phyloP scores from a whole-genome alignment of 2,888 invertebrate species.

The Bedellia somnulentella region DNA sequence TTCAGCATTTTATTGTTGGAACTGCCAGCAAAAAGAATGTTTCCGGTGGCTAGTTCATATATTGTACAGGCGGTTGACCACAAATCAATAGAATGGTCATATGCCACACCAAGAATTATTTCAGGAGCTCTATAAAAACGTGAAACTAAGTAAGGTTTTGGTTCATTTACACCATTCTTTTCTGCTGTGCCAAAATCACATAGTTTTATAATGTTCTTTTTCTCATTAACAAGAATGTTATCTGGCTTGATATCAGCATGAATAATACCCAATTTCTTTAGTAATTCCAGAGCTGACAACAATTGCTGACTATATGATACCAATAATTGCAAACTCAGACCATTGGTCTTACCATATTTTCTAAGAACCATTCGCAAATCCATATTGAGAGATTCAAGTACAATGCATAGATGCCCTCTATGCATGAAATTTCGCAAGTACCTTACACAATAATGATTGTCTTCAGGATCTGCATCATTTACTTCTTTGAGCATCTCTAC shows the following conservation, averaged over 20 bases:
- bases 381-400: constrained; percentile 95
- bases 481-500: constrained; percentile 88
- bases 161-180: constrained; percentile 90
- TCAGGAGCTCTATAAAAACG: constrained; percentile 98
- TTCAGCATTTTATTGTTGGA: constrained; percentile 99
- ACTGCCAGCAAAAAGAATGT: constrained; percentile 95
- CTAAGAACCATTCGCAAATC: constrained; percentile 87
- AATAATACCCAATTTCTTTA: constrained; percentile 92
- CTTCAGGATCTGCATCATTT: constrained; percentile 94
- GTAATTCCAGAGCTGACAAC: constrained; percentile 85
- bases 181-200: constrained; percentile 99
- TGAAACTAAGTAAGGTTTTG: constrained; percentile 97
- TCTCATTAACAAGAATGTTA: constrained; percentile 97
- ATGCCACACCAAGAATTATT: constrained; percentile 94
- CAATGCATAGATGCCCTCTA: constrained; percentile 97
- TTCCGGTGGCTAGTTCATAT: constrained; percentile 96
- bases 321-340: constrained; percentile 94
- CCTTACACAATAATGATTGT: constrained; percentile 92
- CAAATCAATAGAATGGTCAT: constrained; percentile 94
- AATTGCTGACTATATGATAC: constrained; percentile 95
- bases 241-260: constrained; percentile 99
- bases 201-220: constrained; percentile 90
- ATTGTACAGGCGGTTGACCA: constrained; percentile 99
- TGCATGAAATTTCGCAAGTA: constrained; percentile 90
- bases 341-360: constrained; percentile 95